Evolutionary conservation across 2,888 invertebrate species (phyloP).

Genomic region (Entomobrya proxima): DNA sequence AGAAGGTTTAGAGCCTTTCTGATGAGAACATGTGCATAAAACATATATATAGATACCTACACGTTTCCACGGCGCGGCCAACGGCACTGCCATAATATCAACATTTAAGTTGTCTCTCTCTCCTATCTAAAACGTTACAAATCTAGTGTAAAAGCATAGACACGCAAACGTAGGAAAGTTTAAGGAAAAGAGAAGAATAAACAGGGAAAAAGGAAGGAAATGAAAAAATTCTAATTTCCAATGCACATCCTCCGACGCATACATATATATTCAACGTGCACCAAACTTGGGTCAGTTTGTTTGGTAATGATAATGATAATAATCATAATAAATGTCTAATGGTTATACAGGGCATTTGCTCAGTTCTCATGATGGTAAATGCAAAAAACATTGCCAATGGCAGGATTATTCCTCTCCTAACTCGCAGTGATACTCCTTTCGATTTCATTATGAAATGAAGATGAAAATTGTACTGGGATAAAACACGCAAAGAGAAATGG

Average conservation of each 20-base stretch:
- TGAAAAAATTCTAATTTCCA: constrained; percentile 55
- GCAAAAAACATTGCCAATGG: neutral
- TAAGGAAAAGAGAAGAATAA: constrained; percentile 24
- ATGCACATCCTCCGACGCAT: constrained; percentile 66
- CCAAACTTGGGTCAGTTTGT: constrained; percentile 26
- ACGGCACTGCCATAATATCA: neutral
- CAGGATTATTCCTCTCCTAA: neutral
- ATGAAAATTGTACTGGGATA: neutral
- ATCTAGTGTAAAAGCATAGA: neutral
- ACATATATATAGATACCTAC: constrained; percentile 35
- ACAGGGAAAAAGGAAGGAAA: constrained; percentile 60
- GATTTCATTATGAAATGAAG: constrained; percentile 17
- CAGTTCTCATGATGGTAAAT: constrained; percentile 9
- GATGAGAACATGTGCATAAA: constrained; percentile 58
- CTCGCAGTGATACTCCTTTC: neutral
- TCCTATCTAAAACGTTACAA: constrained; percentile 25
- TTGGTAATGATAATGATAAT: constrained; percentile 8
- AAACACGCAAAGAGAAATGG: constrained; percentile 24
- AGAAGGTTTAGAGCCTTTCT: constrained; percentile 9
- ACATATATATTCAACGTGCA: neutral
- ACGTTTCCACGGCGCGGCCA: no score
- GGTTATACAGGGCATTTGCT: neutral
- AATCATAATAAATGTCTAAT: constrained; percentile 10
- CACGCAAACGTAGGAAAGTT: constrained; percentile 35
- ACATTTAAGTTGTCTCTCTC: neutral